Evolutionary conservation across 2,113 vertebrate species (phyloP).

Genomic region (Stigmatopora nigra): DNA sequence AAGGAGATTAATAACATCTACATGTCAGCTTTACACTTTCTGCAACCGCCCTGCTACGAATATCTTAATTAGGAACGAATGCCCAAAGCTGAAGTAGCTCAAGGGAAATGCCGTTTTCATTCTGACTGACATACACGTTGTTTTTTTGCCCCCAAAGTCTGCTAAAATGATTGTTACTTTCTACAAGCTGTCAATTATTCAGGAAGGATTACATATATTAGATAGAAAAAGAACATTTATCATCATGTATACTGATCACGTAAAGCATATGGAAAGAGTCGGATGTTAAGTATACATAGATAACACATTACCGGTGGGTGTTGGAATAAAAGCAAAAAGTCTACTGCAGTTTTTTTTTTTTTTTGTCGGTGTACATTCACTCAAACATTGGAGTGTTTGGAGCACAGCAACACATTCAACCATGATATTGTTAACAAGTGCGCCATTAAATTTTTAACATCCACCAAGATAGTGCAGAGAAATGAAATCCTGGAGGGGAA

Average conservation of each 20-base stretch:
- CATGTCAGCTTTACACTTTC: not conserved
- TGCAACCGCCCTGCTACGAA: not conserved
- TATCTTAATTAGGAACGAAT: not conserved
- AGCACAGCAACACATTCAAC: conserved; percentile 1
- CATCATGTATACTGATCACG: not conserved
- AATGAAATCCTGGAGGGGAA: conserved; percentile 21
- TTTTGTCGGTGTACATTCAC: too few species aligned
- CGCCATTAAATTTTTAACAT: conserved; percentile 6
- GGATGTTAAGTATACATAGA: not conserved
- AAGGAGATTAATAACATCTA: too few species aligned
- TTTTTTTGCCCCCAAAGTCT: not conserved
- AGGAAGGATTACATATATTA: not conserved
- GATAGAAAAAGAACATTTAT: not conserved
- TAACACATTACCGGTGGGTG: not conserved
- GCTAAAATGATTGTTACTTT: not conserved
- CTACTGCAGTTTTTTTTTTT: not conserved
- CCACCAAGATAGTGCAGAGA: conserved; percentile 3
- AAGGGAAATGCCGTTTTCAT: not conserved
- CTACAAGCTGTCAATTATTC: not conserved
- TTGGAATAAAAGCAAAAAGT: not conserved
- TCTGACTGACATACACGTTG: not conserved
- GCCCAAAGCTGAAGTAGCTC: not conserved
- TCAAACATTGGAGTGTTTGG: not conserved
- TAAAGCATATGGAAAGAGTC: not conserved
- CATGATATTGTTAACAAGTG: conserved; percentile 3